Percentiles rank a stretch among this genome's conserved stretches.
phyloP scores from a whole-genome alignment of 1,140 invertebrate species.

The Caligus rogercresseyi region DNA sequence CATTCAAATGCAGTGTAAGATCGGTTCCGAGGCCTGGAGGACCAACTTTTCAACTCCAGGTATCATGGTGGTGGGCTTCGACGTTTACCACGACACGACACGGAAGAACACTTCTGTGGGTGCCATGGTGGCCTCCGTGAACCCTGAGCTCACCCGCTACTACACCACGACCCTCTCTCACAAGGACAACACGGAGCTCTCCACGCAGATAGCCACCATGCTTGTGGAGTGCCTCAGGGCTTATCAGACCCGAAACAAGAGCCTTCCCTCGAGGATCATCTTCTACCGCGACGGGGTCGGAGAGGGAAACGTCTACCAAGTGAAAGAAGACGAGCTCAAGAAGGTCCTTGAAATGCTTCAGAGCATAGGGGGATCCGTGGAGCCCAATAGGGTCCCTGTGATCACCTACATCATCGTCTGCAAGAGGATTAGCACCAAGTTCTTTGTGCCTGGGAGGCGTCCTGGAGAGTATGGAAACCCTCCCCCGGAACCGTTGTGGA shows the following conservation, averaged over 20 bases:
- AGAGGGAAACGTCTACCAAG: constrained; percentile 28
- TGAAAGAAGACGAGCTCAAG: background rate
- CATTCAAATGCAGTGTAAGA: constrained; percentile 41
- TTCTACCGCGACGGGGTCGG: constrained; percentile 35
- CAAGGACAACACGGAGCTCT: constrained; percentile 24
- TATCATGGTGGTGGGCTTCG: constrained; percentile 27
- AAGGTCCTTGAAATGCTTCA: background rate
- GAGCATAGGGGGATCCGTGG: too few relatives aligned
- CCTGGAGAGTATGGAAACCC: constrained; percentile 42
- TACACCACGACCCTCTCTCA: constrained; percentile 23
- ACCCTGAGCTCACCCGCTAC: background rate
- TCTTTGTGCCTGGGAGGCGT: constrained; percentile 22
- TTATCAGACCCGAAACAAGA: constrained; percentile 28
- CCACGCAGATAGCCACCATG: constrained; percentile 9
- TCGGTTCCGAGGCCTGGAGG: constrained; percentile 42
- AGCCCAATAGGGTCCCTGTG: constrained; percentile 27
- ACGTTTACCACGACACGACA: constrained; percentile 34
- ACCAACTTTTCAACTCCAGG: too few relatives aligned
- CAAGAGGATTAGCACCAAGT: constrained; percentile 37
- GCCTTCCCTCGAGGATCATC: constrained; percentile 30
- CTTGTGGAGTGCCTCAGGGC: background rate
- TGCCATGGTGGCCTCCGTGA: constrained; percentile 30
- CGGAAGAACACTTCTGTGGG: constrained; percentile 27
- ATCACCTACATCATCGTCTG: constrained; percentile 47
- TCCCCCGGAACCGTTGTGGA: constrained; percentile 71